Evolutionary conservation across 2,888 invertebrate genomes (phyloP), one percentile per base, ranked within the genome.

Genomic region (Antitype chi): DNA sequence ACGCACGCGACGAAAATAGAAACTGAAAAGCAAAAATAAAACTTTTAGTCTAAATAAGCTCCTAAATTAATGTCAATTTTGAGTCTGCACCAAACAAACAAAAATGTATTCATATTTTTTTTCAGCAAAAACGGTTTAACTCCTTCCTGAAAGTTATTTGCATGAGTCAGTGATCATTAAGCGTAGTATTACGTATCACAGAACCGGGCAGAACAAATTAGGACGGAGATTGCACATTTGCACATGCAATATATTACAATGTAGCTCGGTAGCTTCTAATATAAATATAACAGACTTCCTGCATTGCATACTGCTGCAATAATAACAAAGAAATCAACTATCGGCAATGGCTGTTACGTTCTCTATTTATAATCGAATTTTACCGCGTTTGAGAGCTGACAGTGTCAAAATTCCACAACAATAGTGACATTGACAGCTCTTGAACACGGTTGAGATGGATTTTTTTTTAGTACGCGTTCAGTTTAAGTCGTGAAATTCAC

Each of bases 181-280:
- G 47, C 13, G 11, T 15, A 47, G 47, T 57, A 57, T 78, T 72
- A 64, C 72, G 20, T 78, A 64, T 57, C 17, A 32, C 23, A 47
- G 43, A 64, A 52, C 28, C 38, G n/a, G 55, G 43, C 23, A 72
- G 43, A 52, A 25, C 17, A 15, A 78, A 78, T 52, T 64, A 64
- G 32, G 25, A 5, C 72, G 32, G 28, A 62, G 28, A 76, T 67
- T 79, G 55, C 76, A 74, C 57, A 72, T 63, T 17, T 49, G 25
- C 28, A 28, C 49, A 74, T 63, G 81, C 75, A 81, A 74, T 63
- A 17, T 32, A 38, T n/a, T 28, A 60, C 64, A 66, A 66, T 74
- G 43, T 60, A 7, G n/a, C 25, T 53, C 38, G 23, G n/a, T 74
- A 55, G 74, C 74, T 52, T 57, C 55, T 57, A n/a, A 52, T 47